A percentile compares a stretch with the other conserved stretches of the same genome.
phyloP scores from a whole-genome alignment of 1,140 invertebrate species.

The Ceratitis capitata region DNA sequence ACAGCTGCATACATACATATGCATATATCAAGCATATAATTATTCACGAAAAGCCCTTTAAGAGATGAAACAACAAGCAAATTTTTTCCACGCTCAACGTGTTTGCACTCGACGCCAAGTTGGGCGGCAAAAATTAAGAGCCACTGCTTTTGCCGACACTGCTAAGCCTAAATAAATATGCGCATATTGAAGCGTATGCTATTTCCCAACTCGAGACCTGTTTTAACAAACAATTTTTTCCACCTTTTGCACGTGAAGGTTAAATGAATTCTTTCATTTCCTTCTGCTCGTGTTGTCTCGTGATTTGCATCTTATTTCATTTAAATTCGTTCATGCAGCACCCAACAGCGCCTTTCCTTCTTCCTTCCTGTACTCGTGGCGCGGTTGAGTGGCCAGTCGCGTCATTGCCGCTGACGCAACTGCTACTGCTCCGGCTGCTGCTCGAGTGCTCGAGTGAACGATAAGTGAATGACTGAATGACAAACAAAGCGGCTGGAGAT shows the following conservation, averaged over 20 bases:
- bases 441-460: constrained; percentile 13
- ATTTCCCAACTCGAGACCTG: neutral
- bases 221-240: neutral
- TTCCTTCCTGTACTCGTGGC: neutral
- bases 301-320: neutral
- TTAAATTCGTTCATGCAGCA: neutral
- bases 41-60: neutral
- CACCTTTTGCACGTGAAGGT: constrained; percentile 7
- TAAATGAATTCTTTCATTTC: neutral
- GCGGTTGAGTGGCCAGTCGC: too few species aligned
- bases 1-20: neutral
- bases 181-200: neutral
- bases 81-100: neutral
- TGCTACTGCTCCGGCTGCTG: neutral
- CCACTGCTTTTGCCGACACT: neutral
- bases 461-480: constrained; percentile 26
- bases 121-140: neutral
- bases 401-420: neutral
- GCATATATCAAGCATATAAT: neutral
- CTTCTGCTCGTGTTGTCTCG: neutral
- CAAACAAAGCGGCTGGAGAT: constrained; percentile 22
- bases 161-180: neutral
- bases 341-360: neutral
- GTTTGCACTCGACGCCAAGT: neutral
- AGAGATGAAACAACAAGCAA: neutral